Conservation (phyloP, 2,888 invertebrate species). For the Pterobdella sp. region DNA sequence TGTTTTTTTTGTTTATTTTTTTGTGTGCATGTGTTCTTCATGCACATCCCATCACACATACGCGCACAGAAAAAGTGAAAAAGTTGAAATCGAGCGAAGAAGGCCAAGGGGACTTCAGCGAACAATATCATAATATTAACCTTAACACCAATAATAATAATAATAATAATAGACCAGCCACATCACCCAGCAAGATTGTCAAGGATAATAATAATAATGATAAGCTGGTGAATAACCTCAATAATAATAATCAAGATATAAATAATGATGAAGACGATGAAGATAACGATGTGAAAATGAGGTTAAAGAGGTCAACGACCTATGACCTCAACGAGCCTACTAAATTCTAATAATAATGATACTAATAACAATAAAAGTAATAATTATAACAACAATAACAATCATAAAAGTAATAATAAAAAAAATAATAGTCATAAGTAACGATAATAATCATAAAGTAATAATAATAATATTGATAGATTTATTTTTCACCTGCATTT, state of each 20-base stretch:
- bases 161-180: conserved; percentile 5
- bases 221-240: background rate
- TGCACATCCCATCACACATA: background rate
- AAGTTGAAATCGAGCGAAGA: background rate
- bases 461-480: background rate
- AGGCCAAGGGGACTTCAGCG: background rate
- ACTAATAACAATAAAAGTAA: background rate
- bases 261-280: background rate
- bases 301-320: background rate
- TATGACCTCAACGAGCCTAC: conserved; percentile 6
- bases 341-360: background rate
- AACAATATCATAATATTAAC: background rate
- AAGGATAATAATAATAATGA: background rate
- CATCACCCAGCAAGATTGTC: background rate
- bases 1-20: too few relatives aligned
- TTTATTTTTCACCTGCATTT: background rate
- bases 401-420: background rate
- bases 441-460: background rate
- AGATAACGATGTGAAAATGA: background rate
- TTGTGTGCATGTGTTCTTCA: too few relatives aligned
- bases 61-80: background rate
- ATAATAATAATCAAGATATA: background rate
- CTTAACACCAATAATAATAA: background rate
- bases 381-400: background rate
- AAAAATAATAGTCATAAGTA: background rate